These are phyloP conservation scores for Spermophilus dauricus DNA, from an alignment of 2,113 vertebrate genomes.

Conservation along the genomic window DNA sequence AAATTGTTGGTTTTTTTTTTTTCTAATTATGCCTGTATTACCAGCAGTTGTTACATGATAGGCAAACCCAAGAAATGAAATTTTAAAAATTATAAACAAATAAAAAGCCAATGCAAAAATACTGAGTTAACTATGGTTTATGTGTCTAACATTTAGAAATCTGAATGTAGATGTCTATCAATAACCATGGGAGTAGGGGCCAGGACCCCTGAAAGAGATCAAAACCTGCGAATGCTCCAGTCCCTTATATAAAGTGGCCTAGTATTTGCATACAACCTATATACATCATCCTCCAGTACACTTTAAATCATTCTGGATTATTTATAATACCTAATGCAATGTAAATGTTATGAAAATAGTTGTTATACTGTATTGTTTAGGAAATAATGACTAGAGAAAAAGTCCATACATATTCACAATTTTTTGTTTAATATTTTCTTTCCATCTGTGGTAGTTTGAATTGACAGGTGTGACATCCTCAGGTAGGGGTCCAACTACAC, in stretches of 20 bases:
- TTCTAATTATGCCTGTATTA: constrained; percentile 9
- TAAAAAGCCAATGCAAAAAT: background rate
- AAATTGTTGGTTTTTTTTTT: background rate
- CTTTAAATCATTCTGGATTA: background rate
- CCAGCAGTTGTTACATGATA: background rate
- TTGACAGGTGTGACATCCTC: background rate
- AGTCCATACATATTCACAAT: too few relatives aligned
- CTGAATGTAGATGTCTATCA: background rate
- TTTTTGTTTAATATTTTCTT: background rate
- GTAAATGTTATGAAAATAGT: background rate
- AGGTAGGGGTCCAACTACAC: background rate
- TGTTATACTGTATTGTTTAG: background rate
- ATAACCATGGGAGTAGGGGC: too few relatives aligned
- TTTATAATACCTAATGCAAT: background rate
- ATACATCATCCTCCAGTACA: rapidly evolving
- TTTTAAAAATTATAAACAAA: background rate
- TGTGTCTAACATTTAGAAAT: background rate
- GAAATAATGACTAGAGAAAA: background rate
- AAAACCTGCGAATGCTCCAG: background rate
- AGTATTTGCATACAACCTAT: background rate
- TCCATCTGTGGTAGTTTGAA: background rate
- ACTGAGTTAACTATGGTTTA: background rate
- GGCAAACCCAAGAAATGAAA: background rate
- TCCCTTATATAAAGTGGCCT: background rate
- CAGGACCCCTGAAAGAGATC: background rate